These are phyloP conservation scores for Asobara japonica DNA, from an alignment of 1,140 invertebrate genomes.

Conservation along the genomic window DNA sequence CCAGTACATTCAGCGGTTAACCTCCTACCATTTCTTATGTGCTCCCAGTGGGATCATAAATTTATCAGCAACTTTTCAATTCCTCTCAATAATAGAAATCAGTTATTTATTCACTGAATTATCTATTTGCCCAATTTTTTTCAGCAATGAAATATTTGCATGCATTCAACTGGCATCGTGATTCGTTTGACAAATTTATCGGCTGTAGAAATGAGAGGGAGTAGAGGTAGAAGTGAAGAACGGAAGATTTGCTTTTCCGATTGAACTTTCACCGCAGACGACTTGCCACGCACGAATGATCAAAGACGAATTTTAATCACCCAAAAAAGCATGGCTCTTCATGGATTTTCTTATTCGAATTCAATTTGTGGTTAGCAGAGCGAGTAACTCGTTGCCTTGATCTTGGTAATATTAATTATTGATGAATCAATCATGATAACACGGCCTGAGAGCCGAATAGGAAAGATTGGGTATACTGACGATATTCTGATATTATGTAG, in stretches of 20 bases:
- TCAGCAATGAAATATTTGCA: conserved; percentile 30
- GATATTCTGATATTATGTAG: too few species aligned
- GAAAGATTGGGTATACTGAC: too few species aligned
- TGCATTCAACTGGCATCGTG: conserved; percentile 32
- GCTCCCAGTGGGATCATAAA: not conserved
- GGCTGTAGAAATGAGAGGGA: conserved; percentile 15
- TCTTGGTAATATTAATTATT: conserved; percentile 6
- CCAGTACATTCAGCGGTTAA: conserved; percentile 23
- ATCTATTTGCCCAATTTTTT: conserved; percentile 13
- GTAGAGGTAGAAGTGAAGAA: conserved; percentile 33
- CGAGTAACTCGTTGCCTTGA: conserved; percentile 45
- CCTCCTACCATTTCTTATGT: conserved; percentile 3
- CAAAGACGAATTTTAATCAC: conserved; percentile 58
- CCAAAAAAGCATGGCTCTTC: conserved; percentile 56
- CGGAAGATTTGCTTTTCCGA: conserved; percentile 65
- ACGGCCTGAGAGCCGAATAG: too few species aligned
- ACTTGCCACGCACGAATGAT: conserved; percentile 62
- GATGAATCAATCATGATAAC: not conserved
- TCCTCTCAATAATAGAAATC: not conserved
- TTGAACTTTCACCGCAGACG: conserved; percentile 56
- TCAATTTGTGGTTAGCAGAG: conserved; percentile 58
- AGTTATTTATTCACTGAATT: conserved; percentile 34
- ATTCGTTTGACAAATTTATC: conserved; percentile 25
- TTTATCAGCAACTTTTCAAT: not conserved
- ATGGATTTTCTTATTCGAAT: conserved; percentile 64